Conservation (phyloP, 2,888 invertebrate genomes). For the Pollenia labialis region DNA sequence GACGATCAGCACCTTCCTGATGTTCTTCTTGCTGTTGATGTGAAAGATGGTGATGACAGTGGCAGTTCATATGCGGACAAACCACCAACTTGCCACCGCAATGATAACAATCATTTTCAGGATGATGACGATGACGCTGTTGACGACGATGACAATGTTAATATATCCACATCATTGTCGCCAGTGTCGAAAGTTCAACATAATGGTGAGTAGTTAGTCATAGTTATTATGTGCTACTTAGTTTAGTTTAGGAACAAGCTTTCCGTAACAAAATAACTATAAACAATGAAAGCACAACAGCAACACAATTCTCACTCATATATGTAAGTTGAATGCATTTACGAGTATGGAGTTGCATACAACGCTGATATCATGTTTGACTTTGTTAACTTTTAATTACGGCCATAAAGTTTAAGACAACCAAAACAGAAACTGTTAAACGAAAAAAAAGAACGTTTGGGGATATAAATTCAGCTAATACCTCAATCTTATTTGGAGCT, state of each 20-base stretch:
- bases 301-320: background rate
- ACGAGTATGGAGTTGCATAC: slow-evolving; percentile 1
- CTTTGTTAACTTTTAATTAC: slow-evolving; percentile 82
- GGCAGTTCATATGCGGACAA: slow-evolving; percentile 50
- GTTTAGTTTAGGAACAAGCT: background rate
- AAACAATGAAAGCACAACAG: slow-evolving; percentile 10
- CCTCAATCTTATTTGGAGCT: too few relatives aligned
- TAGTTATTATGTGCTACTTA: slow-evolving; percentile 61
- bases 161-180: slow-evolving; percentile 56
- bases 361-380: slow-evolving; percentile 66
- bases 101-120: slow-evolving; percentile 59
- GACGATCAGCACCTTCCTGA: slow-evolving; percentile 50
- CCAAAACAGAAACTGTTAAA: slow-evolving; percentile 27
- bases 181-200: slow-evolving; percentile 71
- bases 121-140: slow-evolving; percentile 41
- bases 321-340: background rate
- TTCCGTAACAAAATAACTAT: background rate
- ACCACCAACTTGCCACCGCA: slow-evolving; percentile 55
- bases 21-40: background rate
- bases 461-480: too few relatives aligned
- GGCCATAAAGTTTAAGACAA: slow-evolving; percentile 74
- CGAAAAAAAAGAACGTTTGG: background rate
- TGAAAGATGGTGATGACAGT: slow-evolving; percentile 40
- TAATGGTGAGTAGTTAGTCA: slow-evolving; percentile 74
- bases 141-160: slow-evolving; percentile 64